phyloP scores from a whole-genome alignment of 2,113 vertebrate species.

The Hemibagrus wyckioides region DNA sequence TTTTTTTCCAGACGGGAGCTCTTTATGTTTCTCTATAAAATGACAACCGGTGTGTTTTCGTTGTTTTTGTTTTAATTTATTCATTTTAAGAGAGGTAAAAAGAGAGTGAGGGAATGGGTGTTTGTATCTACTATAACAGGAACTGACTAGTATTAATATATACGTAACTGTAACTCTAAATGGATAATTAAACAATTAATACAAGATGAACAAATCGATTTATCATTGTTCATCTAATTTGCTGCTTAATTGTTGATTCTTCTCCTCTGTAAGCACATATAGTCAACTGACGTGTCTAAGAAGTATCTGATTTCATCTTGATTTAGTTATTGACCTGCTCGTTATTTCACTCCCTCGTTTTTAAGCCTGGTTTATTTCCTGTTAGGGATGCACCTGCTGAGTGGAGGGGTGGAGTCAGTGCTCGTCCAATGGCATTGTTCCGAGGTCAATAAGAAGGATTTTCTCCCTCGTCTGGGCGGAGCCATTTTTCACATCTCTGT shows the following conservation, averaged over 20 bases:
- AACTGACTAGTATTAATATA: too few relatives aligned
- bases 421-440: conserved; percentile 87
- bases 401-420: conserved; percentile 89
- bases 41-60: too few relatives aligned
- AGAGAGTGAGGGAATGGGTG: too few relatives aligned
- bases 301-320: background rate
- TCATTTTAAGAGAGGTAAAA: too few relatives aligned
- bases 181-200: too few relatives aligned
- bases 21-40: too few relatives aligned
- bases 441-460: conserved; percentile 78
- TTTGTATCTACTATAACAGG: too few relatives aligned
- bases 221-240: background rate
- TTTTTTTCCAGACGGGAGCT: too few relatives aligned
- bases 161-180: too few relatives aligned
- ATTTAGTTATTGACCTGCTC: background rate
- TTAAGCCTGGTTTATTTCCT: background rate
- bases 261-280: background rate
- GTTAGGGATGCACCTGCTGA: conserved; percentile 86
- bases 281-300: background rate
- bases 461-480: conserved; percentile 88
- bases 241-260: background rate
- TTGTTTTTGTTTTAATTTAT: too few relatives aligned
- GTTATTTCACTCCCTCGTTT: background rate
- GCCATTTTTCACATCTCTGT: conserved; percentile 82
- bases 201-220: too few relatives aligned